Evolutionary conservation across 1,140 invertebrate species (phyloP), one percentile per base, ranked within the genome.

Genomic region (Heliconius hewitsoni): DNA sequence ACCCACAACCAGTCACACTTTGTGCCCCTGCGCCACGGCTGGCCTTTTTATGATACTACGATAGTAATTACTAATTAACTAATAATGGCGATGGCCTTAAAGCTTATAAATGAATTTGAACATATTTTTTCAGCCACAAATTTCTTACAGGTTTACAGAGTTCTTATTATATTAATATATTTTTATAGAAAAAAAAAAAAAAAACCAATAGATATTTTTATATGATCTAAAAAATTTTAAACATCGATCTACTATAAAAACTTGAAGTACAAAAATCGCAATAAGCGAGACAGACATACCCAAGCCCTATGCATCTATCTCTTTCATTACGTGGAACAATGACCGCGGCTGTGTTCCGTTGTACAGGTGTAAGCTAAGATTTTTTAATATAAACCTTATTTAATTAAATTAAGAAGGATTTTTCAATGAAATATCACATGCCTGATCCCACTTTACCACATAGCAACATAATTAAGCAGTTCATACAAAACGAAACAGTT

Each of bases 251-350:
- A 5, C 5, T 55, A 55, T 18, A 55, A 55, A n/a, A 55, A 55
- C 6, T 52, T 52, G 18, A 19, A 52, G 16, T 52, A 60, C 73
- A 74, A 37, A 55, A 74, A 74, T 74, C 60, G 75, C 34, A 71
- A 71, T n/a, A 19, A 79, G 30, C 34, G 74, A 76, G 71, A 80
- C 5, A 60, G 55, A 76, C 1, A 30, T 75, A 79, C 42, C 50
- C 50, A 52, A 42, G 39, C 73, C 46, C 6, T 71, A 73, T 71
- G 34, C 11, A 72, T 46, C 11, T 23, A 18, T 80, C 74, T 42
- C 74, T 80, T 80, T 80, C 74, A 57, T 39, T 13, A 73, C 74
- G 74, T 55, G 74, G 78, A 80, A 76, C 78, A 76, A 80, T 80
- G 78, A 80, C 78, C 78, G 78, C 78, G 70, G 55, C 72, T 71